These are phyloP conservation scores for Bombylius discolor DNA, from an alignment of 2,888 invertebrate species.

Conservation along the genomic window DNA sequence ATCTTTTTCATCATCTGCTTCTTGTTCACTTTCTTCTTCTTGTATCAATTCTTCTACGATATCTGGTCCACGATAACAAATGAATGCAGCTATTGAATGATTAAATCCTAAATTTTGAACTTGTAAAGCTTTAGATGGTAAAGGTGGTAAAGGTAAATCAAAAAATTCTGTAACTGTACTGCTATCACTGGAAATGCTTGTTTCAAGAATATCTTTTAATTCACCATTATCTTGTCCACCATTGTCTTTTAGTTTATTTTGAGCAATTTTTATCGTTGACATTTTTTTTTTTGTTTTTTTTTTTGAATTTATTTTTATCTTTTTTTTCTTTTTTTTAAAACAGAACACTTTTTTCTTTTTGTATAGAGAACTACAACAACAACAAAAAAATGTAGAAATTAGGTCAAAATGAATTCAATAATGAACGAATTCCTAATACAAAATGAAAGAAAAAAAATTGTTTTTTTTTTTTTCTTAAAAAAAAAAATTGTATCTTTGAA, in stretches of 20 bases:
- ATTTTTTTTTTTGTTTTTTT: no score
- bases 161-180: slow-evolving; percentile 13
- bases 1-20: not conserved
- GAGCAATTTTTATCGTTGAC: no score
- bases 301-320: no score
- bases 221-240: not conserved
- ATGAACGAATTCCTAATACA: no score
- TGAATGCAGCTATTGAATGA: slow-evolving; percentile 7
- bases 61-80: slow-evolving; percentile 5
- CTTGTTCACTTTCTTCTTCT: not conserved
- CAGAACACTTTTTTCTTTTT: no score
- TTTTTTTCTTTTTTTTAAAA: no score
- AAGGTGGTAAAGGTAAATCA: slow-evolving; percentile 10
- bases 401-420: no score
- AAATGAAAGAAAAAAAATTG: no score
- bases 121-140: slow-evolving; percentile 7
- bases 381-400: no score
- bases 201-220: not conserved
- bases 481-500: no score
- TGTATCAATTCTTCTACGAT: not conserved
- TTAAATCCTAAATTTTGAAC: slow-evolving; percentile 8
- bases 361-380: no score
- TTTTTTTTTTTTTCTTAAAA: no score
- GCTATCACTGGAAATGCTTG: slow-evolving; percentile 14
- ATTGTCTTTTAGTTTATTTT: not conserved